Evolutionary conservation across 2,113 vertebrate genomes (phyloP).

Genomic region (cattle (Bos taurus)): DNA sequence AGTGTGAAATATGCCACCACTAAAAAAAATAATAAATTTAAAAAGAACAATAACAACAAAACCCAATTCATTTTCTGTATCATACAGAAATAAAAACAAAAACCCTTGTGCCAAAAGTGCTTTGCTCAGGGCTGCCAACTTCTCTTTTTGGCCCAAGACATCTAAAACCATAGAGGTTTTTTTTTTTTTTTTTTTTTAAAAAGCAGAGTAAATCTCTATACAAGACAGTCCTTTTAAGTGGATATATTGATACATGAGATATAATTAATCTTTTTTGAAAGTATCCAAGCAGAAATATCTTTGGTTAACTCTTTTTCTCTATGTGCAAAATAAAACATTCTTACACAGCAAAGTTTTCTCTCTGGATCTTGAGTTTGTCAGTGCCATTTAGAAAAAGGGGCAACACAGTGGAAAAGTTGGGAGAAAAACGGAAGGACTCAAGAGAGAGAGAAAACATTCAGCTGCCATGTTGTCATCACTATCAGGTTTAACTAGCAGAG

Average conservation of each 20-base stretch:
- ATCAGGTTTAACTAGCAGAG: background rate
- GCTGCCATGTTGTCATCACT: background rate
- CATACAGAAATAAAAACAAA: slow-evolving; percentile 35
- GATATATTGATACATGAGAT: slow-evolving; percentile 21
- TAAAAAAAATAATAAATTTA: slow-evolving; percentile 5
- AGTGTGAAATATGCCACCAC: slow-evolving; percentile 51
- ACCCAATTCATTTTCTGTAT: slow-evolving; percentile 29
- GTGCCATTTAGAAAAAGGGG: slow-evolving; percentile 26
- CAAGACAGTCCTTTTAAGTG: background rate
- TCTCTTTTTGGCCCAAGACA: slow-evolving; percentile 44
- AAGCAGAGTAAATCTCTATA: slow-evolving; percentile 2
- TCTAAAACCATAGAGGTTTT: background rate
- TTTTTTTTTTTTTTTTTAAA: background rate
- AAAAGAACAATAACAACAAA: slow-evolving; percentile 19
- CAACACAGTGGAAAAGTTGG: slow-evolving; percentile 13
- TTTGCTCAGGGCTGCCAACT: slow-evolving; percentile 28
- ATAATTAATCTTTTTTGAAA: slow-evolving; percentile 49
- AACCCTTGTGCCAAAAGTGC: slow-evolving; percentile 21
- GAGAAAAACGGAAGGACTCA: background rate
- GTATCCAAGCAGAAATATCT: slow-evolving; percentile 64
- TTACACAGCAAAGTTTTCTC: slow-evolving; percentile 48
- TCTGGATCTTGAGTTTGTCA: slow-evolving; percentile 30
- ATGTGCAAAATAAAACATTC: slow-evolving; percentile 65
- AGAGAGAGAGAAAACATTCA: slow-evolving; percentile 6
- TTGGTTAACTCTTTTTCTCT: slow-evolving; percentile 70